phyloP scores from a whole-genome alignment of 2,888 invertebrate genomes.

The Microdon myrmicae region DNA sequence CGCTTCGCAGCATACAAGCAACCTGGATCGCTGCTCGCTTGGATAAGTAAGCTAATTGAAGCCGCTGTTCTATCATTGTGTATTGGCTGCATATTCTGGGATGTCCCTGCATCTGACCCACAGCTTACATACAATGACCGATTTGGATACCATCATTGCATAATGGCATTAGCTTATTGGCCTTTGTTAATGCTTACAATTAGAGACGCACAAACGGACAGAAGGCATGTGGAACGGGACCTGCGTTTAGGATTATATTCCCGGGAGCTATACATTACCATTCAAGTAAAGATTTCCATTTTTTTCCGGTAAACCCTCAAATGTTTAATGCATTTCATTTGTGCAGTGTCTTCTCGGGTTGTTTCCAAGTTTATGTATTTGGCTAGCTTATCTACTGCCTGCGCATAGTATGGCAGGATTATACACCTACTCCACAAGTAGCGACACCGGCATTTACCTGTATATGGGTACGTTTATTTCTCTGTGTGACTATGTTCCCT shows the following conservation, averaged over 20 bases:
- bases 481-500: neutral
- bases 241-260: constrained; percentile 84
- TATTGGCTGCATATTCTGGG: constrained; percentile 90
- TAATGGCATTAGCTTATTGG: constrained; percentile 82
- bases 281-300: constrained; percentile 72
- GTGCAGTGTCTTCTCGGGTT: constrained; percentile 79
- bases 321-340: neutral
- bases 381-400: constrained; percentile 86
- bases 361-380: constrained; percentile 81
- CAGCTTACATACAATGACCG: constrained; percentile 80
- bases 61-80: constrained; percentile 85
- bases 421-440: constrained; percentile 75
- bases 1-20: constrained; percentile 78
- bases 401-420: constrained; percentile 89
- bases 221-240: constrained; percentile 80
- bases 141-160: constrained; percentile 86
- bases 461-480: constrained; percentile 73
- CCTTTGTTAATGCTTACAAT: constrained; percentile 76
- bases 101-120: constrained; percentile 80
- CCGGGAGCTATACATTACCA: constrained; percentile 79
- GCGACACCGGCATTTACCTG: constrained; percentile 77
- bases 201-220: constrained; percentile 67
- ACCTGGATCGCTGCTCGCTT: constrained; percentile 82
- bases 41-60: constrained; percentile 81
- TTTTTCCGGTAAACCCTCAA: neutral